phyloP scores from a whole-genome alignment of 2,113 vertebrate genomes.

The Podiceps cristatus region DNA sequence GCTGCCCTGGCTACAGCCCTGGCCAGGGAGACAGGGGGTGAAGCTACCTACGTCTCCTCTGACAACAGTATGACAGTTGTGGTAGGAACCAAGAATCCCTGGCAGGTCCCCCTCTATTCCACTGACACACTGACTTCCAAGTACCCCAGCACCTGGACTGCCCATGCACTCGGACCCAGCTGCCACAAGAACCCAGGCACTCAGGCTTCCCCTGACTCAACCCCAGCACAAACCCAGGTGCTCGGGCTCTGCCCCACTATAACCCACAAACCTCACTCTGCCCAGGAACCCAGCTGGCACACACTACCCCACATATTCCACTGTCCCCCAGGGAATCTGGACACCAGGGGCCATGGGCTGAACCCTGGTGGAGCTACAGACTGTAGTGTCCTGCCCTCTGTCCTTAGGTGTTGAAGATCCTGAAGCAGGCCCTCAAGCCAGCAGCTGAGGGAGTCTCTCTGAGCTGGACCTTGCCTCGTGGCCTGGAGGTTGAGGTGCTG shows the following conservation, averaged over 20 bases:
- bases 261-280: neutral
- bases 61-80: neutral
- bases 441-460: neutral
- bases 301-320: neutral
- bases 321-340: neutral
- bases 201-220: neutral
- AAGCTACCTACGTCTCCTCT: neutral
- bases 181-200: neutral
- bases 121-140: neutral
- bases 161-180: neutral
- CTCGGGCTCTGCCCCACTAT: neutral
- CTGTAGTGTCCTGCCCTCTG: neutral
- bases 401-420: neutral
- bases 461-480: neutral
- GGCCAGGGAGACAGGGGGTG: neutral
- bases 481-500: neutral
- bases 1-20: neutral
- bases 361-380: neutral
- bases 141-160: neutral
- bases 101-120: neutral
- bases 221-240: neutral
- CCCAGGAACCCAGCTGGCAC: neutral
- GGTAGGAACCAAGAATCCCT: neutral
- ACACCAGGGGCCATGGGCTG: no score
- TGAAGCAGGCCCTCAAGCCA: neutral